These are phyloP conservation scores for Malurus cyaneus DNA, from an alignment of 2,113 vertebrate genomes.

Conservation along the genomic window DNA sequence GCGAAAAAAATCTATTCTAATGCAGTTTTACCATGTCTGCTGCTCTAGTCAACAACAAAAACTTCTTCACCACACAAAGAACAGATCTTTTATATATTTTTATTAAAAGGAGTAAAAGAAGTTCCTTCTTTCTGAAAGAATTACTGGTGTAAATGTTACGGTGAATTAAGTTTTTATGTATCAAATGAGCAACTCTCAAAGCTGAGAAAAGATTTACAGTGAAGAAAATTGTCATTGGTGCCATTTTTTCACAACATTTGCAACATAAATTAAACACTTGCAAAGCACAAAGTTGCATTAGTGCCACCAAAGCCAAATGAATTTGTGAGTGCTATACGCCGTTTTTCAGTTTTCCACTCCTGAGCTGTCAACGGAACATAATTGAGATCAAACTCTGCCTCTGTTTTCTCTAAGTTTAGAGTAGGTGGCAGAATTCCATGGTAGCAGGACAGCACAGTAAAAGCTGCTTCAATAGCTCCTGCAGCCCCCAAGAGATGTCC, in stretches of 20 bases:
- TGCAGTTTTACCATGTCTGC: background rate
- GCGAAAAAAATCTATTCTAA: background rate
- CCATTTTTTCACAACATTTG: background rate
- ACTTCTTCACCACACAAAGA: background rate
- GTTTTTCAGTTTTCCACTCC: constrained; percentile 78
- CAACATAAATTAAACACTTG: constrained; percentile 64
- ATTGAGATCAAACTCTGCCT: constrained; percentile 90
- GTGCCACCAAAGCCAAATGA: constrained; percentile 98
- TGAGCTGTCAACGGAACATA: constrained; percentile 88
- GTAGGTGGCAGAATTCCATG: constrained; percentile 88
- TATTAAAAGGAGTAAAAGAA: background rate
- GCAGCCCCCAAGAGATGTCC: constrained; percentile 94
- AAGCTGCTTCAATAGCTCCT: constrained; percentile 89
- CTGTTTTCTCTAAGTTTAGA: constrained; percentile 88
- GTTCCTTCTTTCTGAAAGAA: background rate
- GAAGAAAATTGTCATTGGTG: background rate
- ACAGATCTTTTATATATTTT: background rate
- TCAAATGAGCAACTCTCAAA: background rate
- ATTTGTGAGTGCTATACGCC: constrained; percentile 87
- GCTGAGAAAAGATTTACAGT: background rate
- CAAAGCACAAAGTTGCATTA: constrained; percentile 91
- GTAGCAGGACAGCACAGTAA: constrained; percentile 90
- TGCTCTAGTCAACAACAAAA: background rate
- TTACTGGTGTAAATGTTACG: background rate
- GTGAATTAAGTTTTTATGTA: background rate